Evolutionary conservation across 2,797 vertebrate genomes (phyloP), one percentile per base, ranked within the genome.

Genomic region (Cossypha niveicapilla): DNA sequence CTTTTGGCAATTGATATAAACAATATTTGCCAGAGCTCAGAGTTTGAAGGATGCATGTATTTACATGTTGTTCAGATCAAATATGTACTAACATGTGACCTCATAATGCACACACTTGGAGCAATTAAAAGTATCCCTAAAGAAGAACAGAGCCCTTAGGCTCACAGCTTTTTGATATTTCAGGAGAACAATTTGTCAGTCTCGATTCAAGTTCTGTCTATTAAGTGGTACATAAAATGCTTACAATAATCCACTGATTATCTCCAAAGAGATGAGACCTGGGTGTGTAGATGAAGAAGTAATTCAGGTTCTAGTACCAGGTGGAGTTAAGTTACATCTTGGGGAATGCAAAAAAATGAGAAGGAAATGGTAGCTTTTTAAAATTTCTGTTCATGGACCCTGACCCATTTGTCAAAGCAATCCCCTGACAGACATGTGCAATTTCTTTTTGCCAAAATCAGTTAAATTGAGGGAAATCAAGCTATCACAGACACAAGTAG

Each of bases 71-170:
- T 28, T 78, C 71, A 66, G 35, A 39, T 41, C 39, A 79, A 85
- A 57, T 61, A 34, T 1, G 3, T 32, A 39, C 11, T 25, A 65
- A 39, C 19, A 44, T 11, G 19, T 67, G 50, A 70, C 18, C 30
- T 50, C 0, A 0, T 50, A 79, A 76, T 8, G 30, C n/a, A 47
- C 11, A 27, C 3, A 18, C 5, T 39, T 27, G 4, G 48, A 50
- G 14, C 56, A 79, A 58, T 5, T 70, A 58, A 56, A 84, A 76
- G 27, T 60, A 35, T 7, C 12, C 25, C 32, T 75, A 57, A 82
- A 68, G 3, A 80, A 66, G 27, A 88, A 22, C 22, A 73, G 51
- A 76, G 13, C 15, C 42, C 42, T 54, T 51, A 79, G 9, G 17
- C 24, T 51, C 11, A 21, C 2, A 76, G 24, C 5, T 58, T 73